Conservation (phyloP, 2,888 invertebrate genomes). For the Mongoloraphidia duomilia region DNA sequence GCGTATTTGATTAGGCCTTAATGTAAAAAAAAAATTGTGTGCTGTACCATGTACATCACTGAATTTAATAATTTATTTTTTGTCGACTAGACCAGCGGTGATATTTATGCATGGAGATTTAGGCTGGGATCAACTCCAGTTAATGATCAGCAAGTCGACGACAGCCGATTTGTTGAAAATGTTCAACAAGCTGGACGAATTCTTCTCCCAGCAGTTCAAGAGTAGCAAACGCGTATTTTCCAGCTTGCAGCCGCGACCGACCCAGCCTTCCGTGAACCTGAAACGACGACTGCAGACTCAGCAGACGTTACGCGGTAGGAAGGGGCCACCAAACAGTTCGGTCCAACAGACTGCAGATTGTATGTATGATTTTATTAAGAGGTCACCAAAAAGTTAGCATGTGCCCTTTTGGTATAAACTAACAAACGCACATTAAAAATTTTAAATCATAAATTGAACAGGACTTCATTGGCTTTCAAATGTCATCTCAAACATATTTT, state of each 20-base stretch:
- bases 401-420: too few relatives aligned
- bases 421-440: too few relatives aligned
- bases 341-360: background rate
- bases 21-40: background rate
- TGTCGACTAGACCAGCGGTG: slow-evolving; percentile 53
- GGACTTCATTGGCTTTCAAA: too few relatives aligned
- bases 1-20: background rate
- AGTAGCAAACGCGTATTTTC: slow-evolving; percentile 87
- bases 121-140: slow-evolving; percentile 90
- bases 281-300: too few relatives aligned
- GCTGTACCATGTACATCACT: background rate
- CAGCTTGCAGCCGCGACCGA: slow-evolving; percentile 42
- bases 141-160: slow-evolving; percentile 93
- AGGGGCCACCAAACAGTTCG: background rate
- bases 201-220: slow-evolving; percentile 95
- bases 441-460: too few relatives aligned
- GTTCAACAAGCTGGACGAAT: slow-evolving; percentile 91
- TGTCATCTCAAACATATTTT: too few relatives aligned
- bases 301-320: background rate
- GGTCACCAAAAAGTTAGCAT: background rate
- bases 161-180: slow-evolving; percentile 94
- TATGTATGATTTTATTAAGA: background rate
- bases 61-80: background rate
- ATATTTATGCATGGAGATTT: slow-evolving; percentile 87
- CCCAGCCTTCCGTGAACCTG: slow-evolving; percentile 7